Base-by-base conservation (phyloP, 2,888 invertebrate genomes). In the Tenthredo distinguenda region DNA sequence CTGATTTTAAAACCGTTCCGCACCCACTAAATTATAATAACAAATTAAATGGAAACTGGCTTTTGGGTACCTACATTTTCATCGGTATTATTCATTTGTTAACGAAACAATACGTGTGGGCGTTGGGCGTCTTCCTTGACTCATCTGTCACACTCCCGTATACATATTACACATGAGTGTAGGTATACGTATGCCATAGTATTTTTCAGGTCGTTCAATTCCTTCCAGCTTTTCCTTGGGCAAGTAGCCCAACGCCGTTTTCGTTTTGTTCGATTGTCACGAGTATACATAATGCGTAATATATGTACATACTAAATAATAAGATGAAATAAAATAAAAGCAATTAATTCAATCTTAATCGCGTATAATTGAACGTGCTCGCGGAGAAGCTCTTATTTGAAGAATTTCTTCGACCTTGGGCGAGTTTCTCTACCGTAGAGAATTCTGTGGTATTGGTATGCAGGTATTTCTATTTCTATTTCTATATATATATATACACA, bases 11-110 rank as follows among this genome's bases (percentile, higher is more conserved):
- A 83, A 77, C 65, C 76, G 76, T 71, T 85, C 88, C 89, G 87
- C 88, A 85, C 89, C 90, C 88, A 89, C 86, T 85, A 86, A 88
- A 91, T 91, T 89, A 90, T 88, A 88, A 90, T 90, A 86, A 88
- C 88, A 89, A 91, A 89, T 90, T 82, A 34, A 62, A 62, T 18
- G 34, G 12, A 81, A 40, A 81, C 81, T 81, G 62, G 81, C 62
- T 26, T 37, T 21, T 81, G 40, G 58, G 40, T 62, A 81, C 21
- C n/a, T 40, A 81, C 58, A 81, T 62, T 81, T 81, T 62, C 81
- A 62, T 81, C 81, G 81, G 37, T 21, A 81, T 81, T 74, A 74
- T 81, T 62, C 81, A 62, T 81, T 81, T 81, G 81, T 81, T 62
- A 26, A 21, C 3, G 62, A 81, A 37, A 81, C 81, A 81, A 81